Conservation (phyloP, 1,140 invertebrate genomes). For the Penaeus indicus region DNA sequence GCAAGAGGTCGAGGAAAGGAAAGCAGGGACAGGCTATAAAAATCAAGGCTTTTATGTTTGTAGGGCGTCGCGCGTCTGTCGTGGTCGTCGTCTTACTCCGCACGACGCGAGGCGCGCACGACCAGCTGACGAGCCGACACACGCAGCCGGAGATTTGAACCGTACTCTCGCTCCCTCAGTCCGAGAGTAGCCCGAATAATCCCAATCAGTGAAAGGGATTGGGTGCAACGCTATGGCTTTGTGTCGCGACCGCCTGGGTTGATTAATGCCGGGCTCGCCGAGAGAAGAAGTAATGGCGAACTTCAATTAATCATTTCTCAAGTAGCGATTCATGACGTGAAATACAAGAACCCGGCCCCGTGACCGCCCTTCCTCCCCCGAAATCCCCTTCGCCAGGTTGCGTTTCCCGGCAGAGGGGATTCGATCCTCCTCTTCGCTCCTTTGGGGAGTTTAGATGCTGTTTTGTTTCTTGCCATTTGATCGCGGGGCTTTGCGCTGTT, state of each 20-base stretch:
- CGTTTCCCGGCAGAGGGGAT: background rate
- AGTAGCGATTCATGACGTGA: slow-evolving; percentile 20
- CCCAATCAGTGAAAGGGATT: background rate
- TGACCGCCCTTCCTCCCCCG: no score
- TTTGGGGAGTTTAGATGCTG: no score
- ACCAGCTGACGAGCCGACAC: no score
- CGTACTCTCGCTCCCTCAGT: background rate
- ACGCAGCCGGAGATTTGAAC: no score
- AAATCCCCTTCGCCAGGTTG: background rate
- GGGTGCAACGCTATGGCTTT: slow-evolving; percentile 13
- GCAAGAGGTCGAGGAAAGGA: background rate
- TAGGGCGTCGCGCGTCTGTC: no score
- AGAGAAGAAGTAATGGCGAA: background rate
- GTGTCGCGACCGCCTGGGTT: background rate
- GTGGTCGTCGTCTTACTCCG: no score
- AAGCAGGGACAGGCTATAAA: background rate
- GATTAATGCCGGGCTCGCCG: slow-evolving; percentile 14
- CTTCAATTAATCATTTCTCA: slow-evolving; percentile 31
- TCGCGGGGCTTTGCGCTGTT: no score
- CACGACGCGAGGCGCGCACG: no score
- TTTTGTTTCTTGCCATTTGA: no score
- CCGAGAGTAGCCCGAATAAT: background rate
- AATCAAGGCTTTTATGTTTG: background rate
- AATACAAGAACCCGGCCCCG: background rate
- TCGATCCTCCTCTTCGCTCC: background rate